Evolutionary conservation across 2,113 vertebrate genomes (phyloP).

Genomic region (Dermatemys mawii): DNA sequence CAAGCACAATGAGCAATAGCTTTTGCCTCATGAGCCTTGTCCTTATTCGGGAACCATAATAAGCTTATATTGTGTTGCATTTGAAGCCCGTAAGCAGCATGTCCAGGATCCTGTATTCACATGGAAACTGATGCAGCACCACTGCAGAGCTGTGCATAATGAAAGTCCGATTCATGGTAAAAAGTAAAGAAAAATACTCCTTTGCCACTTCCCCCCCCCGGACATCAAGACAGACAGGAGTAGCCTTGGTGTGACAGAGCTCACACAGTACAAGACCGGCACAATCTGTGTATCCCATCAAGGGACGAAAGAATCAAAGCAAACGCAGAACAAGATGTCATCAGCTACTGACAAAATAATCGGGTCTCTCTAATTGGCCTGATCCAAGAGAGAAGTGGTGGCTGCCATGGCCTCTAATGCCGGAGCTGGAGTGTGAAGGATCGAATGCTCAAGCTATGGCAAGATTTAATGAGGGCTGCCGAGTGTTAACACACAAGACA

Average conservation of each 20-base stretch:
- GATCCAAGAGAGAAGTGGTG: constrained; percentile 40
- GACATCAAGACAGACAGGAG: background rate
- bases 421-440: constrained; percentile 12
- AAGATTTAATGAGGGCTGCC: background rate
- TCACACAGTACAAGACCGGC: background rate
- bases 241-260: background rate
- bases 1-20: background rate
- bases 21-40: background rate
- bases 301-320: background rate
- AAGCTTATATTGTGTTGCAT: rapidly evolving
- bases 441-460: constrained; percentile 2
- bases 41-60: background rate
- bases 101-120: background rate
- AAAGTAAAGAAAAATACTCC: background rate
- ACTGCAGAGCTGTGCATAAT: background rate
- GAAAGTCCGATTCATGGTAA: background rate
- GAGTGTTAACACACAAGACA: constrained; percentile 27
- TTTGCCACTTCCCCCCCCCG: background rate
- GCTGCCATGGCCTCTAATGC: background rate
- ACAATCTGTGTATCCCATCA: background rate
- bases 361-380: constrained; percentile 42
- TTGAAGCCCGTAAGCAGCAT: background rate
- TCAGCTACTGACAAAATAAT: constrained; percentile 41
- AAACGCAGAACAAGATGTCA: constrained; percentile 21
- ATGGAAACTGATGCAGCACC: background rate